Evolutionary conservation across 2,888 invertebrate genomes (phyloP), one percentile per base, ranked within the genome.

Genomic region (Pseudococcus jackbeardsleyi): DNA sequence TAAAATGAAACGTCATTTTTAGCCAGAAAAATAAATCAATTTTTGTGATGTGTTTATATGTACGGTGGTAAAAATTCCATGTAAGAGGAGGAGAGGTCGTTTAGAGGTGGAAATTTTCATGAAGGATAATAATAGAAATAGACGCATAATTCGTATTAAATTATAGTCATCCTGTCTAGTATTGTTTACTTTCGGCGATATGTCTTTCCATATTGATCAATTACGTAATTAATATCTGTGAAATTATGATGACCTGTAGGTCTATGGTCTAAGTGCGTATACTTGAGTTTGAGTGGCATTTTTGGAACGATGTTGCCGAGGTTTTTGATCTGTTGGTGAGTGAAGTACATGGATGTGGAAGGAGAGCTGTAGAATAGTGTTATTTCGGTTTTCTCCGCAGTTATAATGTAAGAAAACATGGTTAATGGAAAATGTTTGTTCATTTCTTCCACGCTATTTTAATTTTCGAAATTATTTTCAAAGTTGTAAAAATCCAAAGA

Each of bases 41-140:
- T 64, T 22, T 12, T 22, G 19, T 19, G 22, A 22, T 8, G 12
- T 22, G 22, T 64, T 64, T 39, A 33, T 77, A 1, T 72, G 9
- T 33, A 33, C 77, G 9, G 39, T 39, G 19, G 9, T 4, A 64
- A 77, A 39, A 39, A 77, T 77, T 19, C n/a, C 39, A 33, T 39
- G 77, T 42, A 5, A 39, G 77, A 33, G 39, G 77, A 33, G 39
- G 12, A 17, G 39, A 77, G 77, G 77, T 77, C 77, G 12, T 77
- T 77, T 42, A 42, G 39, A 77, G 77, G 77, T 77, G 77, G 77
- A 77, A 42, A 33, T 77, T 77, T 64, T 64, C 64, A 22, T 22
- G 64, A 64, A 64, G 64, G 22, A 64, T 64, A 64, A 64, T 64
- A 22, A 64, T 22, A 54, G 15, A 11, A 8, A 59, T 19, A 64